Evolutionary conservation across 1,140 invertebrate species (phyloP), one percentile per base, ranked within the genome.

Genomic region (Brachionus calyciflorus): DNA sequence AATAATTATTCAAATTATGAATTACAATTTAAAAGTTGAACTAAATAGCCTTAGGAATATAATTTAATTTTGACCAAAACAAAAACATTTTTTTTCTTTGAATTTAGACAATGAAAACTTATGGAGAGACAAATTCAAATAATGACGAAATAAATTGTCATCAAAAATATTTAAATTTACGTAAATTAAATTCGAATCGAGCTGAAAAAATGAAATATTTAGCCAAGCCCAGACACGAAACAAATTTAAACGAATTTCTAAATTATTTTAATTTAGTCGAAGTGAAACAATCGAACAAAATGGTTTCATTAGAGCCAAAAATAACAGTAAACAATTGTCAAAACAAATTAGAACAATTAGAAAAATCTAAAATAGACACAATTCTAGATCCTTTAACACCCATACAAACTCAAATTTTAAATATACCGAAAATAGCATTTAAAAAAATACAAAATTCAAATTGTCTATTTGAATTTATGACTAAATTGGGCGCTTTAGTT

Each of bases 81-180:
- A n/a, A n/a, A n/a, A 60, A 30, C 30, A 33, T 37, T 37, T 21
- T 21, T 33, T 33, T 33, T 33, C 33, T 28, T 55, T 55, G 9
- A 21, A 14, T 55, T 26, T 41, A 60, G 55, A 60, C 33, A 5
- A 60, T 60, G 55, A 60, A 60, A 60, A 33, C 55, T 17, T 60
- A 17, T 14, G 33, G 4, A 5, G 55, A 60, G 14, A 10, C n/a
- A 9, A 60, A n/a, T n/a, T n/a, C n/a, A n/a, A n/a, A n/a, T n/a
- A n/a, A 17, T 37, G 55, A 60, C 17, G 55, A 60, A 5, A 14
- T 30, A 17, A 60, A 19, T 30, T 19, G 17, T 33, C 19, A 37
- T 28, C 28, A 60, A 33, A 60, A 60, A 28, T 60, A 60, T 17
- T 33, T 28, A 19, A 60, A 60, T 37, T 60, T 60, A 30, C 55